phyloP scores from a whole-genome alignment of 2,797 vertebrate species.

The Darevskia nairensis region DNA sequence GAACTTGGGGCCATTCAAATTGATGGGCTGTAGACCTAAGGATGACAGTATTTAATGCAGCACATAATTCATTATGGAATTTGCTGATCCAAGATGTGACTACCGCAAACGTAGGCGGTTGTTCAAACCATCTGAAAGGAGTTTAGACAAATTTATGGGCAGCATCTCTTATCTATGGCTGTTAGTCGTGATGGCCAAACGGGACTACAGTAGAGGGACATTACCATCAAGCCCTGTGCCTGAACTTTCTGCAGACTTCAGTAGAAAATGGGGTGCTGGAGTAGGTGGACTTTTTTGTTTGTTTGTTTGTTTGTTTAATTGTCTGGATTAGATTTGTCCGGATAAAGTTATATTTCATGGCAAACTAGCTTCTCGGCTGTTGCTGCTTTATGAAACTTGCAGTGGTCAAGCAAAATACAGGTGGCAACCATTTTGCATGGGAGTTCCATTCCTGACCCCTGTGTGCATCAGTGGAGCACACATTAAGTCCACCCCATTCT shows the following conservation, averaged over 20 bases:
- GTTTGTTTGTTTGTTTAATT: background rate
- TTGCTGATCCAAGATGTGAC: background rate
- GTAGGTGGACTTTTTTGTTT: background rate
- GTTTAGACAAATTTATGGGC: background rate
- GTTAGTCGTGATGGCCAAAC: background rate
- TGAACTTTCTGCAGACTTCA: background rate
- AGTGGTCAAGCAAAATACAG: background rate
- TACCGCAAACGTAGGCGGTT: too few relatives aligned
- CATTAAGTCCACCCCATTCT: too few relatives aligned
- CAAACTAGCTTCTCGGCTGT: background rate
- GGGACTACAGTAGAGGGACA: background rate
- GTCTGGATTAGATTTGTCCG: background rate
- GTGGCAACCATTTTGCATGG: too few relatives aligned
- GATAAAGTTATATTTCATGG: background rate
- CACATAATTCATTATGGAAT: background rate
- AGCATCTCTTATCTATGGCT: background rate
- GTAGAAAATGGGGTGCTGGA: background rate
- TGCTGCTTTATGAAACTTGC: background rate
- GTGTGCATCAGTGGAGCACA: too few relatives aligned
- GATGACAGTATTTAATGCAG: background rate
- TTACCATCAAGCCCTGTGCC: background rate
- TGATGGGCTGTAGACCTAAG: background rate
- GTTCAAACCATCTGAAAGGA: background rate
- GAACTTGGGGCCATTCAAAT: background rate
- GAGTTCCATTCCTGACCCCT: too few relatives aligned